Evolutionary conservation across 2,113 vertebrate genomes (phyloP).

Genomic region (Stictonetta naevosa): DNA sequence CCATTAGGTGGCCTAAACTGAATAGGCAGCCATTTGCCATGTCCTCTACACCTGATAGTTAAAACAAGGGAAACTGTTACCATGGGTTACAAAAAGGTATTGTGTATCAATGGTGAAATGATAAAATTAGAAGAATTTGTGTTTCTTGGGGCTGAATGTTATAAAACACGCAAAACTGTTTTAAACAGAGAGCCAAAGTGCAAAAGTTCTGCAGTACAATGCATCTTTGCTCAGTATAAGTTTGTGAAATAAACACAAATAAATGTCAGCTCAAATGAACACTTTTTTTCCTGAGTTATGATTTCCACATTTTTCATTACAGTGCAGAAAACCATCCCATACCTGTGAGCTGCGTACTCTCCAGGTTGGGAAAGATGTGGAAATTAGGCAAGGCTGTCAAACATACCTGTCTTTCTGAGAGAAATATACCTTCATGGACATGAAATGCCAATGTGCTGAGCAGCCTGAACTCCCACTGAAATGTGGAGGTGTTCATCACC

Average conservation of each 20-base stretch:
- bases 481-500: not conserved
- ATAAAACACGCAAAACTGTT: not conserved
- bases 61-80: not conserved
- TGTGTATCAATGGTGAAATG: not conserved
- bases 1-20: not conserved
- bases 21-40: not conserved
- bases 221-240: not conserved
- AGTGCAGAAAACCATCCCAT: not conserved
- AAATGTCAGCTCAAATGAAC: not conserved
- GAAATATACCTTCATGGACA: not conserved
- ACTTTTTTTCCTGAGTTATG: not conserved
- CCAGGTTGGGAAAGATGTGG: not conserved
- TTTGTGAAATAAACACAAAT: not conserved
- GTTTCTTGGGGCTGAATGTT: not conserved
- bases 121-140: not conserved
- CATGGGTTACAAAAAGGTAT: constrained; percentile 5
- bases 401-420: not conserved
- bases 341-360: not conserved
- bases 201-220: not conserved
- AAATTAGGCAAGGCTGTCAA: not conserved
- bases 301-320: not conserved
- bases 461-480: not conserved
- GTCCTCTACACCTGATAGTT: constrained; percentile 9
- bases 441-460: not conserved
- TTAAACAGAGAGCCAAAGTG: not conserved